These are phyloP conservation scores for Diprion similis DNA, from an alignment of 1,140 invertebrate genomes.

Conservation along the genomic window DNA sequence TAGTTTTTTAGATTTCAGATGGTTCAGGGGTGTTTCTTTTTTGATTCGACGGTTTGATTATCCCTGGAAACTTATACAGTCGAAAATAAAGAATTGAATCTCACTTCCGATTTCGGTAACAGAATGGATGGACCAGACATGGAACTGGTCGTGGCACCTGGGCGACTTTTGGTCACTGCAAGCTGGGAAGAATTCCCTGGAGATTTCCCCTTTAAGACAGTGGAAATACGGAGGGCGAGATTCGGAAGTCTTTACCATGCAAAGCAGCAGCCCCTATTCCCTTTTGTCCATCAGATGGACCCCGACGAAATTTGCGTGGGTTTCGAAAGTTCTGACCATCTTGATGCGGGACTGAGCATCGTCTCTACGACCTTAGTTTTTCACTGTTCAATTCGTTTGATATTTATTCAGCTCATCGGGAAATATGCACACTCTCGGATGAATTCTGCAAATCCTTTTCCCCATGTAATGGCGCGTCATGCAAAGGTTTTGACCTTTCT, in stretches of 20 bases:
- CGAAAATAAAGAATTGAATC: too few relatives aligned
- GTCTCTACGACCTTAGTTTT: slow-evolving; percentile 29
- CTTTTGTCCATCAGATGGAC: slow-evolving; percentile 36
- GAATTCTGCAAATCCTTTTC: too few relatives aligned
- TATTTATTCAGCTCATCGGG: slow-evolving; percentile 42
- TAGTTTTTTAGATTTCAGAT: too few relatives aligned
- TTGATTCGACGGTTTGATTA: too few relatives aligned
- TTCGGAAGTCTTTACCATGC: slow-evolving; percentile 40
- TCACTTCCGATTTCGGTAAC: too few relatives aligned
- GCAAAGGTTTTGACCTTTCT: too few relatives aligned
- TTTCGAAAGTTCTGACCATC: slow-evolving; percentile 38
- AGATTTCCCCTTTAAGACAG: slow-evolving; percentile 33
- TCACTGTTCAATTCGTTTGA: slow-evolving; percentile 29
- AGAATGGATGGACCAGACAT: too few relatives aligned
- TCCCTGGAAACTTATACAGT: too few relatives aligned
- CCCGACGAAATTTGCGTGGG: slow-evolving; percentile 2
- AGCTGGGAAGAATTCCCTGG: neutral
- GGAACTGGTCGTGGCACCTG: too few relatives aligned
- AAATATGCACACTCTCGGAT: too few relatives aligned
- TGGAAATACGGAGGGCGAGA: neutral
- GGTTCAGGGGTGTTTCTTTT: too few relatives aligned
- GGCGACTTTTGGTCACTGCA: neutral
- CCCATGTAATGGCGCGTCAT: too few relatives aligned
- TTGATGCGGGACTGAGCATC: slow-evolving; percentile 1
- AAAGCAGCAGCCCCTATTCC: slow-evolving; percentile 42